Evolutionary conservation across 2,113 vertebrate species (phyloP).

Genomic region (Mustela lutreola): DNA sequence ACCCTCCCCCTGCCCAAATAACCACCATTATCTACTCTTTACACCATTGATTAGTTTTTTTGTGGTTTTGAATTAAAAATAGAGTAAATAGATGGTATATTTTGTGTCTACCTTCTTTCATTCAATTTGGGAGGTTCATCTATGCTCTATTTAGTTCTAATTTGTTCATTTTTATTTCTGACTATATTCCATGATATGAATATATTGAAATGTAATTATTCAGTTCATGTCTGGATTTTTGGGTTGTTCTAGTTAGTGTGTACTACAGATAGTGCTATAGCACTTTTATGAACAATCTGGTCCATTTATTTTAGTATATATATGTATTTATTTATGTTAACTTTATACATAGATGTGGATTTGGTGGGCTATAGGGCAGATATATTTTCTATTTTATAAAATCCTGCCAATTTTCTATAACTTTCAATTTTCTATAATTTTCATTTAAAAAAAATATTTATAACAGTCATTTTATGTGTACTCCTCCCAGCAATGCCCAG

Average conservation of each 20-base stretch:
- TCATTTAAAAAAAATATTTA: too few relatives aligned
- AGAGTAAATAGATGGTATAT: not conserved
- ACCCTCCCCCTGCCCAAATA: not conserved
- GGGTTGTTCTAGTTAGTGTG: not conserved
- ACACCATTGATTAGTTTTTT: not conserved
- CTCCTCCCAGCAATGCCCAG: not conserved
- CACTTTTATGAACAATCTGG: not conserved
- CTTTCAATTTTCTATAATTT: not conserved
- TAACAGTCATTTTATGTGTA: not conserved
- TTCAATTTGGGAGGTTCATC: not conserved
- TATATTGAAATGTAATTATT: not conserved
- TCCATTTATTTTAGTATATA: too few relatives aligned
- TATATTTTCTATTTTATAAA: not conserved
- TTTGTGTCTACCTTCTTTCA: not conserved
- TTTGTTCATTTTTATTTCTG: not conserved
- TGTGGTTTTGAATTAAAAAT: not conserved
- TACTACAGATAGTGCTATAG: not conserved
- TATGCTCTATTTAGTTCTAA: not conserved
- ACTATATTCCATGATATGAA: not conserved
- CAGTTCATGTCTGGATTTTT: not conserved
- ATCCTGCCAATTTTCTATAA: not conserved
- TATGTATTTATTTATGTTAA: not conserved
- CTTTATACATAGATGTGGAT: too few relatives aligned
- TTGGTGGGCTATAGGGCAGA: not conserved
- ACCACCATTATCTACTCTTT: not conserved